phyloP scores from a whole-genome alignment of 2,113 vertebrate species.

The Nibea coibor region DNA sequence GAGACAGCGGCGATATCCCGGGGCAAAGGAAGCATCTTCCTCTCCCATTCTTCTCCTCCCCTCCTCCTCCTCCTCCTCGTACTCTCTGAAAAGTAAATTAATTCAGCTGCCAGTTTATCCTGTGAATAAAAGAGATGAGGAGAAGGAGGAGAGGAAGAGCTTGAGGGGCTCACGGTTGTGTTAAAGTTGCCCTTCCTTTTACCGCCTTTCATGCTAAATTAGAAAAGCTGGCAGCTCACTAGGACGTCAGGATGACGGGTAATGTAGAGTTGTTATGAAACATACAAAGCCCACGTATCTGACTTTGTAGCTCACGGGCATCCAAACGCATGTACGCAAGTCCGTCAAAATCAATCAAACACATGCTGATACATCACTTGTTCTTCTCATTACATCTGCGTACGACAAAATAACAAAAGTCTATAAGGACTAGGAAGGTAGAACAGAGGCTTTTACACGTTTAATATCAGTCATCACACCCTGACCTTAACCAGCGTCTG shows the following conservation, averaged over 20 bases:
- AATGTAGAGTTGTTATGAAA: neutral
- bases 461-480: conserved; percentile 48
- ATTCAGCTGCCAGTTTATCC: conserved; percentile 53
- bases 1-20: conserved; percentile 31
- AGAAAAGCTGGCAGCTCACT: conserved; percentile 13
- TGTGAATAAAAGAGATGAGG: conserved; percentile 42
- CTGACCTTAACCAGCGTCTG: conserved; percentile 47
- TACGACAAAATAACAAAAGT: neutral
- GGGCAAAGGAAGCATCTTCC: conserved; percentile 30
- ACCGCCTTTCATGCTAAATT: conserved; percentile 22
- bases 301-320: neutral
- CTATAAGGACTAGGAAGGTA: neutral
- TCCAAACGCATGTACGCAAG: neutral
- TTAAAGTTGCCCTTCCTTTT: conserved; percentile 48
- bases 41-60: conserved; percentile 2
- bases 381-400: neutral
- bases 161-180: conserved; percentile 33
- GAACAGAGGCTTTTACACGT: conserved; percentile 1
- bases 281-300: neutral
- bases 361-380: neutral
- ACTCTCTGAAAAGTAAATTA: conserved; percentile 55
- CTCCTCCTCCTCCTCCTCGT: neutral
- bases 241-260: conserved; percentile 16
- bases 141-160: conserved; percentile 47
- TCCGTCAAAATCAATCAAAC: neutral